phyloP scores from a whole-genome alignment of 2,113 vertebrate species.

The Ictalurus furcatus region DNA sequence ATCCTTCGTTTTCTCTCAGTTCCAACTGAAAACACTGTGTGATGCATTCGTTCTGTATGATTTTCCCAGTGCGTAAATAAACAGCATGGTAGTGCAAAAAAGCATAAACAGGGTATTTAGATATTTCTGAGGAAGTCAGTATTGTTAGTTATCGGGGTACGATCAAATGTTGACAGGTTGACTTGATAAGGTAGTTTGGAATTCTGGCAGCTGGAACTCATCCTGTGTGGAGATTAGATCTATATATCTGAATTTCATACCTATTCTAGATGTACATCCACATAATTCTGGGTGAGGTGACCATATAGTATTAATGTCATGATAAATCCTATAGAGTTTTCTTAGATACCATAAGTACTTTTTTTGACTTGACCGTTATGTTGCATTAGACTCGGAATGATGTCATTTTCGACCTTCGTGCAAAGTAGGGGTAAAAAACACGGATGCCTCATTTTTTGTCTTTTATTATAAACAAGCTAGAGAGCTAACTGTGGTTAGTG shows the following conservation, averaged over 20 bases:
- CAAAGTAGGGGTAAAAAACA: background rate
- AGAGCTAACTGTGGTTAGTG: background rate
- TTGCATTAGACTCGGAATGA: background rate
- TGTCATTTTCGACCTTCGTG: background rate
- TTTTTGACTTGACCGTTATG: background rate
- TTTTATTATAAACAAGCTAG: background rate
- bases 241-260: background rate
- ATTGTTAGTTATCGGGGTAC: background rate
- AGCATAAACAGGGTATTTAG: background rate
- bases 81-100: background rate
- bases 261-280: background rate
- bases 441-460: background rate
- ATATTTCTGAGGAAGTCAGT: background rate
- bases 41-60: background rate
- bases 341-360: background rate
- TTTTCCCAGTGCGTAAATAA: background rate
- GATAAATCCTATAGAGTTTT: background rate
- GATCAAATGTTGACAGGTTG: background rate
- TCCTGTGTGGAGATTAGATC: background rate
- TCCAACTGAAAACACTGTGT: background rate
- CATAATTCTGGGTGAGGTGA: background rate
- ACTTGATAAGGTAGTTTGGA: background rate
- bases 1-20: background rate
- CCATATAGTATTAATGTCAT: background rate
- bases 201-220: background rate